Evolutionary conservation across 2,797 vertebrate species (phyloP).

Genomic region (Esox masquinongy): DNA sequence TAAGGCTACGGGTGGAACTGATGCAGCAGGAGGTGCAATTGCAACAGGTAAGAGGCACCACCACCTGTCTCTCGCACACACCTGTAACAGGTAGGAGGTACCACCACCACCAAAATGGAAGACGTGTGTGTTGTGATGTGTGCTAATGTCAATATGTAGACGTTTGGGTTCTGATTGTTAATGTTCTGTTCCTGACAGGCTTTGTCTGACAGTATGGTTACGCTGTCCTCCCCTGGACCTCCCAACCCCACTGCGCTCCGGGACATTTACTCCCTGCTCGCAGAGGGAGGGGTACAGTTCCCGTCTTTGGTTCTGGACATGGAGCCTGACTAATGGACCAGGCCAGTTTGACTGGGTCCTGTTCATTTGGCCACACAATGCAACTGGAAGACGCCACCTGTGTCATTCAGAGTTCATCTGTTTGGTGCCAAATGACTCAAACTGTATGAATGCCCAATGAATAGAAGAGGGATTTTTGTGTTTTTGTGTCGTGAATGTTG

Average conservation of each 20-base stretch:
- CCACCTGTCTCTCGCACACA: too few relatives aligned
- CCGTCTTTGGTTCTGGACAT: constrained; percentile 73
- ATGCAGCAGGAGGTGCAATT: constrained; percentile 70
- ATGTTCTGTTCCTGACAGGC: constrained; percentile 55
- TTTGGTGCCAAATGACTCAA: neutral
- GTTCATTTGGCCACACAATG: neutral
- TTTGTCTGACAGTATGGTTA: constrained; percentile 58
- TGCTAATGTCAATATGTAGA: neutral
- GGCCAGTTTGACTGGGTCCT: neutral
- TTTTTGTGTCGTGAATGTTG: neutral
- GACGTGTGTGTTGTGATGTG: neutral
- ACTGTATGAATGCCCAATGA: neutral
- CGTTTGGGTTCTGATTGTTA: neutral
- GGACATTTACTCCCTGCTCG: constrained; percentile 72
- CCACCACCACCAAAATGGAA: neutral
- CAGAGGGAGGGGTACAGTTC: constrained; percentile 73
- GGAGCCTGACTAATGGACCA: constrained; percentile 56
- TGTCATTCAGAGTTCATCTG: neutral
- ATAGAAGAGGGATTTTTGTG: neutral
- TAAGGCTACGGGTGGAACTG: constrained; percentile 66
- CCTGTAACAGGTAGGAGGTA: too few relatives aligned
- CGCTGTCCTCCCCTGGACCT: constrained; percentile 22
- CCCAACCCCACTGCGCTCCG: constrained; percentile 58
- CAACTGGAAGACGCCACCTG: neutral
- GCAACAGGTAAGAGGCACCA: constrained; percentile 63